Evolutionary conservation across 2,113 vertebrate species (phyloP), one percentile per base, ranked within the genome.

Genomic region (Macquaria ambigua): DNA sequence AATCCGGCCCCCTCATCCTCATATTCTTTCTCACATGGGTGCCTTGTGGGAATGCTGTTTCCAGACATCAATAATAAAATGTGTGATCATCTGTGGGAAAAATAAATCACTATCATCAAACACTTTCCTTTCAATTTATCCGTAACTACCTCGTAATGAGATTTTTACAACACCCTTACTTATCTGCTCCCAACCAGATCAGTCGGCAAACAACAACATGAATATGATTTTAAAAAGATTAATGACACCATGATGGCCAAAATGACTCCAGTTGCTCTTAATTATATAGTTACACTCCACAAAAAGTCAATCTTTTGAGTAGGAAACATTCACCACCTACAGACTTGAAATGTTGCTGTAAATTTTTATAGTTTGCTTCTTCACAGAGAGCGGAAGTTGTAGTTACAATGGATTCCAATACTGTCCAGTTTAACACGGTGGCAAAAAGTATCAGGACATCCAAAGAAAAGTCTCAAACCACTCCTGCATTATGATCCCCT

Each of bases 181-280:
- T 23, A 56, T 48, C 28, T 79, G 21, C 21, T 52, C 55, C 46
- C 4, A 52, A 28, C 28, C 55, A 61, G 15, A 70, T 79, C 43
- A 79, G 16, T 41, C 34, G 34, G 61, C 11, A 81, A 41, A 43
- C 20, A 78, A 55, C 21, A 63, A 58, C 18, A 37, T 62, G 58
- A 75, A 10, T 15, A 16, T 18, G 0, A 56, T 48, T 48, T 21
- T 31, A 18, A 28, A 28, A 46, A 31, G 25, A 34, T 20, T 31
- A 41, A 34, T 39, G 9, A 52, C 31, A 56, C 11, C 37, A 59
- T 56, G 16, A 12, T 10, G n/a, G 39, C 12, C 14, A n/a, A 67
- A 25, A 70, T 37, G 15, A 70, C 23, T 20, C 18, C 34, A 15
- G n/a, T 18, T 52, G 21, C 61, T 41, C 4, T 28, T 50, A 52